These are phyloP conservation scores for Microvelia longipes DNA, from an alignment of 1,140 invertebrate species.

Conservation along the genomic window DNA sequence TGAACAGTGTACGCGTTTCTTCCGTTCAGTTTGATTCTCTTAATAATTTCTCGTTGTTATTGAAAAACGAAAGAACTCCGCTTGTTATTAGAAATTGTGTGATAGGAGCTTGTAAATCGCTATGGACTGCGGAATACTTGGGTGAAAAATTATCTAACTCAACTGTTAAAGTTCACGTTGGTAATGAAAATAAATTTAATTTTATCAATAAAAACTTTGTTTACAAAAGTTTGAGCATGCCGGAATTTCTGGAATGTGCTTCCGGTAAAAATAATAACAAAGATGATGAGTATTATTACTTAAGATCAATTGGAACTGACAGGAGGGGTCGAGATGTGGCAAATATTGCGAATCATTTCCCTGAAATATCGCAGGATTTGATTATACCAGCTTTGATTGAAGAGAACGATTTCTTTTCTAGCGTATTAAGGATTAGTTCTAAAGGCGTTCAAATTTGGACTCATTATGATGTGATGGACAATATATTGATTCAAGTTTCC, in stretches of 20 bases:
- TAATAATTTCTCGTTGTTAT: neutral
- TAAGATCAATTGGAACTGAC: constrained; percentile 37
- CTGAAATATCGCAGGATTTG: constrained; percentile 34
- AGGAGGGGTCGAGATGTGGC: constrained; percentile 38
- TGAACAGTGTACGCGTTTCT: neutral
- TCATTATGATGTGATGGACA: constrained; percentile 49
- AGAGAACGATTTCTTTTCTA: constrained; percentile 36
- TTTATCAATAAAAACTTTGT: constrained; percentile 42
- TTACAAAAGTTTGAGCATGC: constrained; percentile 37
- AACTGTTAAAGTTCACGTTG: constrained; percentile 38
- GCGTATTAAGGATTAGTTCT: constrained; percentile 40
- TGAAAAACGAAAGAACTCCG: constrained; percentile 23
- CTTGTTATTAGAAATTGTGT: constrained; percentile 34
- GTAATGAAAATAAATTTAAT: constrained; percentile 32
- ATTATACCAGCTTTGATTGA: constrained; percentile 33
- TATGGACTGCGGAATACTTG: constrained; percentile 38
- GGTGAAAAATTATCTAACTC: constrained; percentile 27
- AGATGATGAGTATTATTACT: constrained; percentile 33
- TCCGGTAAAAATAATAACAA: constrained; percentile 19
- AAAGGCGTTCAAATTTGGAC: constrained; percentile 39
- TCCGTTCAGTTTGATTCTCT: neutral
- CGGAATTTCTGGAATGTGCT: constrained; percentile 32
- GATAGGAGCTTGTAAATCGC: constrained; percentile 34
- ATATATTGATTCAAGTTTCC: constrained; percentile 38
- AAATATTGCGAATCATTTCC: constrained; percentile 35